Evolutionary conservation across 2,113 vertebrate species (phyloP).

Genomic region (Chlorocebus sabaeus): DNA sequence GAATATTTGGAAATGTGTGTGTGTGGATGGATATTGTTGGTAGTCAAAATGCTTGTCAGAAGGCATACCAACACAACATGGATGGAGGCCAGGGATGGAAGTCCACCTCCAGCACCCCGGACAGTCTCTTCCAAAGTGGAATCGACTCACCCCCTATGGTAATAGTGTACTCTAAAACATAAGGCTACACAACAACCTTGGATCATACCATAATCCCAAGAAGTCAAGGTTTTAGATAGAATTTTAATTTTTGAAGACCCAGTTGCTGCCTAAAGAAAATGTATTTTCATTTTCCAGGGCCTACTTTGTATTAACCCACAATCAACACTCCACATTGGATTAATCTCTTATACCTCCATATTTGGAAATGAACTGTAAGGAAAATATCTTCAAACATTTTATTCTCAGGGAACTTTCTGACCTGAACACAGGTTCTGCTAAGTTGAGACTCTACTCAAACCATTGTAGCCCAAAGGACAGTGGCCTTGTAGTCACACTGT

Average conservation of each 20-base stretch:
- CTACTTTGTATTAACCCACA: neutral
- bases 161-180: neutral
- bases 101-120: neutral
- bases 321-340: rapidly evolving
- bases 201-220: neutral
- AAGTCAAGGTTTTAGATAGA: neutral
- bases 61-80: neutral
- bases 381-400: neutral
- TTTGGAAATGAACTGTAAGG: neutral
- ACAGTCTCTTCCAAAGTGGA: neutral
- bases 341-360: neutral
- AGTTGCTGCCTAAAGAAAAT: neutral
- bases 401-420: neutral
- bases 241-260: neutral
- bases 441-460: neutral
- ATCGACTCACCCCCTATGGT: neutral
- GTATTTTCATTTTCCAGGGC: neutral
- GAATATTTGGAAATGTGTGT: neutral
- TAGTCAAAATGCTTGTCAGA: neutral
- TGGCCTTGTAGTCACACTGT: neutral
- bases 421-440: neutral
- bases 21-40: neutral
- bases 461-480: neutral
- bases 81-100: neutral
- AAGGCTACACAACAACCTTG: neutral